Percentiles rank a stretch among this genome's conserved stretches.
Conservation (phyloP, 2,113 vertebrate species). For the Orthonyx spaldingii region DNA sequence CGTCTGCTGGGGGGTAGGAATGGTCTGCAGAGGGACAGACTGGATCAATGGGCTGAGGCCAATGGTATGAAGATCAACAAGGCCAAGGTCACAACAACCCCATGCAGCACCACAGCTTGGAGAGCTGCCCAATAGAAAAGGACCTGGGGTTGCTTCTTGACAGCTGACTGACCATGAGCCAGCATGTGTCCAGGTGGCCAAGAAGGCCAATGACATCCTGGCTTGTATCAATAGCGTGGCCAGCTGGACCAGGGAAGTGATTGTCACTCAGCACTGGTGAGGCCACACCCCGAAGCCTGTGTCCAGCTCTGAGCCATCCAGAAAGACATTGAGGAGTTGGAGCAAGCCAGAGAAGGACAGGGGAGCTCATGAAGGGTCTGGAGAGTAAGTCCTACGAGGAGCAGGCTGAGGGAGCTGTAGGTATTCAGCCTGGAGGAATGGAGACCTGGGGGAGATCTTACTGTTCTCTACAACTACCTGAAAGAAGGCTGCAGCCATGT, state of each 20-base stretch:
- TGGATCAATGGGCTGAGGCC: neutral
- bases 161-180: neutral
- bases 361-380: accelerated
- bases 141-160: neutral
- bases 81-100: neutral
- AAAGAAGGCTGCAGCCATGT: neutral
- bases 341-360: neutral
- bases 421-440: neutral
- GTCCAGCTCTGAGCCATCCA: neutral
- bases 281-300: neutral
- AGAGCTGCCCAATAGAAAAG: neutral
- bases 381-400: neutral
- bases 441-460: neutral
- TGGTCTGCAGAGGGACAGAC: neutral
- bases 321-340: neutral
- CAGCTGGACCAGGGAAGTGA: neutral
- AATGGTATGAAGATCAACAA: neutral
- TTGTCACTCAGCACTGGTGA: neutral
- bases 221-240: accelerated
- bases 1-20: neutral
- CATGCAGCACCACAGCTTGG: neutral
- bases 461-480: neutral
- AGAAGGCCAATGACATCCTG: neutral
- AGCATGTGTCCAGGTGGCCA: neutral
- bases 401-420: neutral